Evolutionary conservation across 35 echinoderm and acorn worm species (phyloP).

Genomic region (Ophioderma brevispina): DNA sequence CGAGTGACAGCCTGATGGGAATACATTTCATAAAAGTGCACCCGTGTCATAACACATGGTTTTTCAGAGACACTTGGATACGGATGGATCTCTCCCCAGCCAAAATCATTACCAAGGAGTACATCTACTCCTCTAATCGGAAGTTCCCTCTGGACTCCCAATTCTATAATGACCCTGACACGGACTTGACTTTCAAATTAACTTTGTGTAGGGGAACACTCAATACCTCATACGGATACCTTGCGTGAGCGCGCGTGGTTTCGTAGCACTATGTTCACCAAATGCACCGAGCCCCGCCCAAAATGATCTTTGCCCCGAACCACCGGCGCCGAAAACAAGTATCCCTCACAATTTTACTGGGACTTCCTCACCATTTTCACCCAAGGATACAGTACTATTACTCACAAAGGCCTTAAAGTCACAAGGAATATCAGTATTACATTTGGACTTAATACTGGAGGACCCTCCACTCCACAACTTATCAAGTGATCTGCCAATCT

Average conservation of each 20-base stretch:
- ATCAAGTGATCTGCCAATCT: neutral
- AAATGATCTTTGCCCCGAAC: neutral
- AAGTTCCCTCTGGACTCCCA: constrained; percentile 12
- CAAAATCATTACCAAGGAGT: constrained; percentile 49
- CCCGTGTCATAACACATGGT: neutral
- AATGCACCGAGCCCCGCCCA: neutral
- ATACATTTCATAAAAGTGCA: neutral
- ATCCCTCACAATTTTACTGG: neutral
- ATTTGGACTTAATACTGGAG: neutral
- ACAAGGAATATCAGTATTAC: neutral
- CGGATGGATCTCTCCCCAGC: constrained; percentile 16
- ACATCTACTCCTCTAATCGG: constrained; percentile 40
- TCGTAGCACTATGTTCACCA: neutral
- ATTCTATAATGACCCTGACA: constrained; percentile 9
- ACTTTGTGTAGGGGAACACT: constrained; percentile 2
- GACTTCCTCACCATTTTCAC: neutral
- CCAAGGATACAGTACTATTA: neutral
- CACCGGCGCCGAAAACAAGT: too few relatives aligned
- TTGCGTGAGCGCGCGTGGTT: neutral
- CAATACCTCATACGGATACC: neutral
- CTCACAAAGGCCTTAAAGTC: neutral
- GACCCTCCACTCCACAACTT: neutral
- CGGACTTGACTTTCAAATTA: constrained; percentile 20
- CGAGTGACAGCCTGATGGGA: constrained; percentile 38
- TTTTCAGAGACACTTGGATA: constrained; percentile 19